Evolutionary conservation across 2,888 invertebrate genomes (phyloP).

Genomic region (Timema cristinae): DNA sequence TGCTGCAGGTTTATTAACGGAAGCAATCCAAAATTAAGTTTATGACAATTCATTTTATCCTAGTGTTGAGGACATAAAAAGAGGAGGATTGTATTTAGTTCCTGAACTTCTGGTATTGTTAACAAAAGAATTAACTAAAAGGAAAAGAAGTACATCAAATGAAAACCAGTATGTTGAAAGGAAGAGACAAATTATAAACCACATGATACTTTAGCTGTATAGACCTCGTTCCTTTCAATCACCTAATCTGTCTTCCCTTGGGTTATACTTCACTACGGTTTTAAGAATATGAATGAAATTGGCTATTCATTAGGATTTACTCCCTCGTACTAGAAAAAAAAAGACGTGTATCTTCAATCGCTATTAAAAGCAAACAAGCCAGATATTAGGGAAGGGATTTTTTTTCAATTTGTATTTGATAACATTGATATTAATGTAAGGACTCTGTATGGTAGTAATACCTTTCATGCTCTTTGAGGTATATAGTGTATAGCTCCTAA

Average conservation of each 20-base stretch:
- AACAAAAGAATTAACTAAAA: neutral
- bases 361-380: neutral
- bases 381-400: neutral
- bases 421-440: neutral
- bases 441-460: neutral
- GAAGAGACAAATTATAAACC: conserved; percentile 2
- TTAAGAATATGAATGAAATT: neutral
- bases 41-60: conserved; percentile 4
- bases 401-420: neutral
- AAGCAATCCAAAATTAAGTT: conserved; percentile 9
- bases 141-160: neutral
- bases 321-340: neutral
- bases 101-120: neutral
- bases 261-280: neutral
- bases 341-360: neutral
- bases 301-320: neutral
- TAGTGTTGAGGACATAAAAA: neutral
- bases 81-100: neutral
- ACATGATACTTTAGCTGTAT: neutral
- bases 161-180: neutral
- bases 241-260: neutral
- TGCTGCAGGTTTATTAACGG: neutral
- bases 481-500: neutral
- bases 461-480: neutral
- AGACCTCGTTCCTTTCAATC: neutral